Percentiles rank a stretch among this genome's conserved stretches.
Evolutionary conservation across 2,113 vertebrate species (phyloP).

Genomic region (Hypanus sabinus): DNA sequence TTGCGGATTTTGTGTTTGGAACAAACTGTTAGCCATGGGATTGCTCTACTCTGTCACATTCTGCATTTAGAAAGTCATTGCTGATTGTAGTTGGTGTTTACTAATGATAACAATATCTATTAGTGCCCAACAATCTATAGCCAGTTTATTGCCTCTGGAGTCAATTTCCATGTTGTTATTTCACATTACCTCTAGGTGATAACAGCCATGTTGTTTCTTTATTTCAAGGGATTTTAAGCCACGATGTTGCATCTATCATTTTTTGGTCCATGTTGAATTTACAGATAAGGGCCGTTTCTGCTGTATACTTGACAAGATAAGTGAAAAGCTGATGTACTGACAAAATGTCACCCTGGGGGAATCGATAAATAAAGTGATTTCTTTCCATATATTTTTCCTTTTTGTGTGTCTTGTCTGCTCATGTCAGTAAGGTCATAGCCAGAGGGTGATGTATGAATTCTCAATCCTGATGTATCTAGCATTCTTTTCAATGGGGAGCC

Average conservation of each 20-base stretch:
- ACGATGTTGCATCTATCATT: not conserved
- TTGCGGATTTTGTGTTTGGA: not conserved
- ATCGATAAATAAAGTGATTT: constrained; percentile 18
- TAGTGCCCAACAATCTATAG: not conserved
- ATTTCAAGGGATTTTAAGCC: not conserved
- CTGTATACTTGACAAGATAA: not conserved
- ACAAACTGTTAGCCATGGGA: not conserved
- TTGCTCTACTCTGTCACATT: not conserved
- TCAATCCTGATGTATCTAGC: not conserved
- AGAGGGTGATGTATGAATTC: constrained; percentile 32
- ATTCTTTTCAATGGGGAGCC: not conserved
- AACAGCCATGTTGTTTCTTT: not conserved
- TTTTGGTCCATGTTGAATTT: constrained; percentile 27
- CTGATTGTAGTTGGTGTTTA: not conserved
- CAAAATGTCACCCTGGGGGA: constrained; percentile 20
- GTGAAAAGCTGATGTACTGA: constrained; percentile 9
- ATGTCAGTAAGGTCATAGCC: constrained; percentile 16
- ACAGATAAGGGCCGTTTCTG: constrained; percentile 14
- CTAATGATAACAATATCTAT: not conserved
- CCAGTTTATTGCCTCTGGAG: not conserved
- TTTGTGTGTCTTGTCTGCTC: constrained; percentile 15
- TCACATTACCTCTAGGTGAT: not conserved
- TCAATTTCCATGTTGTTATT: constrained; percentile 23
- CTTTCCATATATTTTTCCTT: constrained; percentile 29
- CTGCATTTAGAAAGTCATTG: not conserved